These are phyloP conservation scores for Orchestia grillus DNA, from an alignment of 1,140 invertebrate genomes.

Conservation along the genomic window DNA sequence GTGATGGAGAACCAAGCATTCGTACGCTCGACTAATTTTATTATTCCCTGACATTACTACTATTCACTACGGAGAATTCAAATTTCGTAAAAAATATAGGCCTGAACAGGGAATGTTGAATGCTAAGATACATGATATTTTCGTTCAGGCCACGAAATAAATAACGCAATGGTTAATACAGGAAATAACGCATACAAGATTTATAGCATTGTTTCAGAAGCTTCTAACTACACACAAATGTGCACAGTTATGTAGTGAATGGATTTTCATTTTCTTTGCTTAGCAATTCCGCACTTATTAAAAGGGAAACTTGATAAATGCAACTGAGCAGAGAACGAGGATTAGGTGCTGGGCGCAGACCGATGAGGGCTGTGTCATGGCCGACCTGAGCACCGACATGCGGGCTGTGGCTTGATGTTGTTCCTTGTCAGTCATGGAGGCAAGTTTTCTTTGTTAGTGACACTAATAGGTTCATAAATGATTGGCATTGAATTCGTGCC, in stretches of 20 bases:
- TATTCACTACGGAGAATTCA: too few species aligned
- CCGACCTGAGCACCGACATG: not conserved
- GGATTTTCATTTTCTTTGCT: not conserved
- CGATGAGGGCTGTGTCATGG: not conserved
- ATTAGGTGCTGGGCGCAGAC: not conserved
- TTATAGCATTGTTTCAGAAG: not conserved
- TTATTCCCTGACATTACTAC: too few species aligned
- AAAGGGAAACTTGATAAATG: not conserved
- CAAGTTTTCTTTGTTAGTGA: not conserved
- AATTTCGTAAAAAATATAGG: too few species aligned
- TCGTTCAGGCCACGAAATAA: too few species aligned
- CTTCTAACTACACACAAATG: not conserved
- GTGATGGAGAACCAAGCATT: too few species aligned
- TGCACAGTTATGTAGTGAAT: too few species aligned
- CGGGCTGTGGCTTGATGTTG: not conserved
- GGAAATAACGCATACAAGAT: not conserved
- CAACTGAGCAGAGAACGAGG: not conserved
- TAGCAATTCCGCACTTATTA: not conserved
- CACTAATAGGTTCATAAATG: not conserved
- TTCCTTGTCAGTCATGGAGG: not conserved
- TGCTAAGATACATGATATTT: not conserved
- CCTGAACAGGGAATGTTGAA: too few species aligned
- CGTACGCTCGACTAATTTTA: too few species aligned
- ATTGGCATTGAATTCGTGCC: not conserved
- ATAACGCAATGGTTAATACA: too few species aligned